These are phyloP conservation scores for Galagoides demidoff DNA, from an alignment of 2,797 vertebrate species.

Conservation along the genomic window DNA sequence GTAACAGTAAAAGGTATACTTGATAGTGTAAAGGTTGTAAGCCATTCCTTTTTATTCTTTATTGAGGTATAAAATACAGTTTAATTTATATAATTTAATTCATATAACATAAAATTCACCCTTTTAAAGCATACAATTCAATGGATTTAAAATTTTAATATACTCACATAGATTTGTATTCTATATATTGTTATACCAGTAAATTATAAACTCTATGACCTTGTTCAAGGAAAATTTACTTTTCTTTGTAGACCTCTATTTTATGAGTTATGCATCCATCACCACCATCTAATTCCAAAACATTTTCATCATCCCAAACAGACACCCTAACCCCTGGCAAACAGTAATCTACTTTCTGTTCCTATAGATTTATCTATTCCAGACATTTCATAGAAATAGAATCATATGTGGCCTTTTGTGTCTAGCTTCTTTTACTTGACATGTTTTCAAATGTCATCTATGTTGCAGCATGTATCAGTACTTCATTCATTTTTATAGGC, in stretches of 20 bases:
- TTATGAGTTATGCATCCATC: background rate
- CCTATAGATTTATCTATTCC: background rate
- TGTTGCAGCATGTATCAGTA: background rate
- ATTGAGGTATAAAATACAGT: background rate
- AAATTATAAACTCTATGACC: background rate
- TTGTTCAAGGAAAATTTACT: background rate
- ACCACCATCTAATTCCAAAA: background rate
- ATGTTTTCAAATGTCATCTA: background rate
- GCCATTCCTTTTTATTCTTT: background rate
- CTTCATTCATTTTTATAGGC: background rate
- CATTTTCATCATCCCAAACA: background rate
- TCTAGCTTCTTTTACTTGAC: background rate
- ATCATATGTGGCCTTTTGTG: background rate
- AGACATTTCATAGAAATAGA: background rate
- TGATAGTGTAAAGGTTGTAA: background rate
- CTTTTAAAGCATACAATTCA: background rate
- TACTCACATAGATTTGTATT: background rate
- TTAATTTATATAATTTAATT: background rate
- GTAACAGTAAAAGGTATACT: background rate
- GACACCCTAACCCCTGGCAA: background rate
- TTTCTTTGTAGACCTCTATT: background rate
- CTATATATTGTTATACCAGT: background rate
- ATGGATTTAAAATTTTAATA: background rate
- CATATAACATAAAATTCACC: background rate
- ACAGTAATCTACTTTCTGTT: background rate